Base-by-base conservation (phyloP, 2,888 invertebrate genomes). In the Caenorhabditis sp. region DNA sequence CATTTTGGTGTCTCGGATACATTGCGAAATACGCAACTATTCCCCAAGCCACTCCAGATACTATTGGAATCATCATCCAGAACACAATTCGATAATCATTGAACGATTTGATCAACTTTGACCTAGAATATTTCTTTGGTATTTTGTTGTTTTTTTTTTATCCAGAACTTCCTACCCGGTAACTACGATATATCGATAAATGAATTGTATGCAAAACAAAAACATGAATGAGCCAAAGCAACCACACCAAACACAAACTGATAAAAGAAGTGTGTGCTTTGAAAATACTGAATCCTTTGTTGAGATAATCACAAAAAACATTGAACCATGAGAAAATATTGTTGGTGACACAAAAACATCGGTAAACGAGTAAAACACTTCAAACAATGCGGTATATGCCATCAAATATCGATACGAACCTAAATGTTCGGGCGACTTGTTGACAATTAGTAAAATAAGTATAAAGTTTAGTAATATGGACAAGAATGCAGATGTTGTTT, bases 131-230 rank as follows among this genome's bases (percentile, higher is more conserved):
- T 21, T 38, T 7, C 57, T 27, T 43, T 63, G 8, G 5, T 26
- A 17, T 12, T 17, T 43, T 5, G 17, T 31, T 7, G 10, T 31
- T 31, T 31, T 31, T 31, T 31, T 31, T 31, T 31, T 31, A 7
- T 31, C 5, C 5, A 31, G 10, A 31, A 7, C 10, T 31, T 31
- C 10, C 53, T n/a, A 67, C 67, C 63, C 58, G 43, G 52, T 63
- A 26, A 63, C 38, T 1, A 43, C 63, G 43, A 53, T 53, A 26
- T 54, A 68, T 21, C 68, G 25, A 38, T 68, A 68, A n/a, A 31
- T 57, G 25, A 63, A 68, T 10, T 58, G 59, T n/a, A 68, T n/a
- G 5, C 21, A 61, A n/a, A 68, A 68, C 26, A 68, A 1, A 1
- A 54, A 58, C 43, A 68, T 26, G 21, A 59, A 63, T 8, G 26